A percentile compares a stretch with the other conserved stretches of the same genome.
These are phyloP conservation scores for Achroia grisella DNA, from an alignment of 1,140 invertebrate genomes.

Conservation along the genomic window DNA sequence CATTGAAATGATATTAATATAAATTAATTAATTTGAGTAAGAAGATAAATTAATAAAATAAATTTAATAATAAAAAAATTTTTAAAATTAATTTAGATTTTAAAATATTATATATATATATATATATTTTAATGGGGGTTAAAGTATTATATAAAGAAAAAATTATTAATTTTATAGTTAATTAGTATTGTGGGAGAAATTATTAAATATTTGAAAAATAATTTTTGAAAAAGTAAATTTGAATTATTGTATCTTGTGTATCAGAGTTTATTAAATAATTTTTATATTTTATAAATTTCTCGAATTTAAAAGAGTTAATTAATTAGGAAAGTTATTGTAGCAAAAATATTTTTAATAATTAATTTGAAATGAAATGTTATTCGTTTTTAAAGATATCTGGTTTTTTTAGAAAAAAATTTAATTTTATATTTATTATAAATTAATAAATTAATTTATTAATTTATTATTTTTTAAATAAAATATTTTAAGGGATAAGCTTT, in stretches of 20 bases:
- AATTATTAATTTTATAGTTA: constrained; percentile 57
- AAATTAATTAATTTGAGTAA: constrained; percentile 66
- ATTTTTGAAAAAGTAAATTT: constrained; percentile 66
- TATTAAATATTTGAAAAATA: constrained; percentile 59
- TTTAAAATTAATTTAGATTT: no score
- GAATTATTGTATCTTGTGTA: constrained; percentile 78
- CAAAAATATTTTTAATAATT: constrained; percentile 74
- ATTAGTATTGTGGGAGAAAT: constrained; percentile 72
- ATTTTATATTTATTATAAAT: constrained; percentile 64
- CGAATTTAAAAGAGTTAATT: constrained; percentile 74
- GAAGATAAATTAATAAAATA: constrained; percentile 48
- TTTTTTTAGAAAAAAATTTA: constrained; percentile 77
- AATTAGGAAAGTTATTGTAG: constrained; percentile 70
- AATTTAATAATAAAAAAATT: constrained; percentile 15
- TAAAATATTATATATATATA: no score
- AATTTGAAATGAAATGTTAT: constrained; percentile 77
- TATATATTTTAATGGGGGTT: constrained; percentile 36
- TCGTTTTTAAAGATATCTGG: constrained; percentile 78
- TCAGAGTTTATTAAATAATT: constrained; percentile 76
- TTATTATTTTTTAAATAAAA: constrained; percentile 49
- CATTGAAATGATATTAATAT: constrained; percentile 68
- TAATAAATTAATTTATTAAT: constrained; percentile 56
- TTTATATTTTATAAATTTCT: constrained; percentile 63
- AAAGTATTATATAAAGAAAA: constrained; percentile 65
- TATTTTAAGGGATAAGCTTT: constrained; percentile 42